phyloP scores from a whole-genome alignment of 1,140 invertebrate species.

The Leptonema lineaticorne region DNA sequence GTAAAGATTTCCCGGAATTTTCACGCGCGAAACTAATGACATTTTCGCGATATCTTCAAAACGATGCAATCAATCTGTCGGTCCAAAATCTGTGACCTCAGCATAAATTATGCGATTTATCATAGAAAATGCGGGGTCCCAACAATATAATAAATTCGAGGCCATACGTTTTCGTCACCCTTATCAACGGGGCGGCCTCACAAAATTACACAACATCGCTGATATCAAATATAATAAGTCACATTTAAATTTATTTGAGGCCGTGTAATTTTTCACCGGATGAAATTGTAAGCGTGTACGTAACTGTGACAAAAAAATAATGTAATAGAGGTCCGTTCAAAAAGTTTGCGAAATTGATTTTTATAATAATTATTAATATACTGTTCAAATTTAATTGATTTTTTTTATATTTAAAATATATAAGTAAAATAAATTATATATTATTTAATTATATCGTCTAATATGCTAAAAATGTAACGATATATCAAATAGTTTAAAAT shows the following conservation, averaged over 20 bases:
- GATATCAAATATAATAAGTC: background rate
- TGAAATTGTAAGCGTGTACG: too few relatives aligned
- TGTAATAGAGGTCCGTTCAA: too few relatives aligned
- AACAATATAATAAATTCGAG: conserved; percentile 9
- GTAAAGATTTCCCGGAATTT: too few relatives aligned
- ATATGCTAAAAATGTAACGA: too few relatives aligned
- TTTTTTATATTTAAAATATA: too few relatives aligned
- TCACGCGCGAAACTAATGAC: conserved; percentile 14
- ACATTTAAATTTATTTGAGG: background rate
- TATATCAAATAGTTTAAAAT: too few relatives aligned
- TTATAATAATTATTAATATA: too few relatives aligned
- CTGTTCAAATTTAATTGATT: too few relatives aligned
- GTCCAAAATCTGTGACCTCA: background rate
- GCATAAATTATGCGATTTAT: conserved; percentile 8
- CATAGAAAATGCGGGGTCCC: background rate
- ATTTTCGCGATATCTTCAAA: conserved; percentile 13
- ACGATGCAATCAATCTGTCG: conserved; percentile 1
- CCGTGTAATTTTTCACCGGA: background rate
- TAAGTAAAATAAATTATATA: too few relatives aligned
- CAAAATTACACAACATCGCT: background rate
- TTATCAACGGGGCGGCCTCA: background rate
- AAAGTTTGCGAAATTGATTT: too few relatives aligned
- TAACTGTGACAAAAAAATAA: too few relatives aligned
- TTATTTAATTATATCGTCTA: too few relatives aligned
- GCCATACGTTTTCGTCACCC: conserved; percentile 5